Evolutionary conservation across 2,113 vertebrate genomes (phyloP), one percentile per base, ranked within the genome.

Genomic region (Garra rufa): DNA sequence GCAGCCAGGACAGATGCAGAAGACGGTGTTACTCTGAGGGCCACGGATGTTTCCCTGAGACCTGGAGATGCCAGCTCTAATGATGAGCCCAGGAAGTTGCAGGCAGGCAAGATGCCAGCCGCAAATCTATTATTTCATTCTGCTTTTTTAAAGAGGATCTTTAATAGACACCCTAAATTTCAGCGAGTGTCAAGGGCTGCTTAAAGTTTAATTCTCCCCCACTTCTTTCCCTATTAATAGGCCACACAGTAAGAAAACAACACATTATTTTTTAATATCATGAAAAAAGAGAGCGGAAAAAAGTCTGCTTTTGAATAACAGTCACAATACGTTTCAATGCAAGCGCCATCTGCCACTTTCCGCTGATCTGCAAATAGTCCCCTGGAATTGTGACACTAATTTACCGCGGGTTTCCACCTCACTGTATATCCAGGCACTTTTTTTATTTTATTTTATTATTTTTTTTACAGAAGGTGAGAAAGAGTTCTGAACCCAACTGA

Each of bases 1-100:
- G 96, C 95, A 92, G 93, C 92, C 82, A 92, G 95, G 95, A 96
- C 93, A 94, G 94, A 94, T 91, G 93, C 93, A 87, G 95, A 93
- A 94, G 92, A 93, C 95, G 90, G 92, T 94, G 92, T 96, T 93
- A 91, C 92, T 94, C 87, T 77, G 88, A 94, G 95, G 94, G 92
- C 93, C 91, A 94, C 92, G 92, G 91, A 91, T 94, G 94, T 93
- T 91, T 95, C 93, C 93, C 90, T 91, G 92, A 93, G 88, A 91
- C 88, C 87, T 83, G 85, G 48, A 91, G 90, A 90, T 94, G 93
- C 93, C 93, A 93, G 92, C 93, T 93, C 94, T 95, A 94, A 94
- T 94, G 92, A 94, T 91, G 85, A 85, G 85, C 86, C 88, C 63
- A 59, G 87, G 76, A 78, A 89, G 85, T 85, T 84, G 75, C 88